Conservation (phyloP, 2,797 vertebrate genomes). For the Squalus acanthias region DNA sequence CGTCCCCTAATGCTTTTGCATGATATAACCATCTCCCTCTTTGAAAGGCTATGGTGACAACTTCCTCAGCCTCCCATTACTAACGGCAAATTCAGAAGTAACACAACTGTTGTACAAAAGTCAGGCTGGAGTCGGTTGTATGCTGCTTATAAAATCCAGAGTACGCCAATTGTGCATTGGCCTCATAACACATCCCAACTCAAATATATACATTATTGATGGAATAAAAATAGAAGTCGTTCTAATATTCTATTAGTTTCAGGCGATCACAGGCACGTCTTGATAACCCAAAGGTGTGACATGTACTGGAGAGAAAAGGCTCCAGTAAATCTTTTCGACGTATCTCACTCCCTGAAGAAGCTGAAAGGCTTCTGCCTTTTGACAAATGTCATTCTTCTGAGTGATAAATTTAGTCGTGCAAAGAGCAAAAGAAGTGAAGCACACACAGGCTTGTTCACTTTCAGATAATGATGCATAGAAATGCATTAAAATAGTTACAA, state of each 20-base stretch:
- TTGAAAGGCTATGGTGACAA: not conserved
- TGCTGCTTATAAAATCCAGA: not conserved
- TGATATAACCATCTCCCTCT: not conserved
- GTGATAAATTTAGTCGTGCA: not conserved
- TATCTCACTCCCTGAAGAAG: not conserved
- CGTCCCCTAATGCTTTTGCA: not conserved
- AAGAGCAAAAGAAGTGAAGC: not conserved
- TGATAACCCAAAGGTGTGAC: not conserved
- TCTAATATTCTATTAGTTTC: not conserved
- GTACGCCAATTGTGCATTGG: not conserved
- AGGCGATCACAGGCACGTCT: not conserved
- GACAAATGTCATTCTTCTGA: not conserved
- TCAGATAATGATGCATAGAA: not conserved
- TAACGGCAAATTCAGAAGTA: not conserved
- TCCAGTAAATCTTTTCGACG: not conserved
- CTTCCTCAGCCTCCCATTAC: not conserved
- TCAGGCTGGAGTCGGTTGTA: not conserved
- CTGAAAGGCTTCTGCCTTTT: not conserved
- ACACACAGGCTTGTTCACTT: not conserved
- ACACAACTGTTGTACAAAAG: not conserved
- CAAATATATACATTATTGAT: not conserved
- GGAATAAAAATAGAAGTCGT: not conserved
- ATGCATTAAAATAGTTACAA: not conserved
- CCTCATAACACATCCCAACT: not conserved
- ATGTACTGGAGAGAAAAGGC: not conserved